Evolutionary conservation across 30 jellyfish, hydroid and myxozoan genomes (phyloP), one percentile per base, ranked within the genome.

Genomic region (Sanderia malayensis): DNA sequence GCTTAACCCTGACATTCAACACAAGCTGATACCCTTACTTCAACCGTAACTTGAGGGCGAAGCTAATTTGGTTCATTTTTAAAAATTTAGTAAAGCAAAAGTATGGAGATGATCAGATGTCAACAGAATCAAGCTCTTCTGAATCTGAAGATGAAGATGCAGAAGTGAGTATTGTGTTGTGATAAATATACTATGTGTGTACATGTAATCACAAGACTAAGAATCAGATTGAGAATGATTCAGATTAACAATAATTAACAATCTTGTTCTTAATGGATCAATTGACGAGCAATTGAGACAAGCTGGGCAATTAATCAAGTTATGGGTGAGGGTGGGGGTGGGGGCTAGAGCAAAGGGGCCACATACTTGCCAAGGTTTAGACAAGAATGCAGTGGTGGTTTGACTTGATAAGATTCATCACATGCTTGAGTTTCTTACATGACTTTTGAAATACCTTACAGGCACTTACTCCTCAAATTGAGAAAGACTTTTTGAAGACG

Each of bases 141-240:
- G 97, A 89, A 61, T 77, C 92, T 0, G 97, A 89, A 58, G 97
- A 89, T 81, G 97, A 89, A 49, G 82, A 82, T 47, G 97, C 97
- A 25, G 97, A 81, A 95, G 97, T 89, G 2, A 4, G 24, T 33
- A 4, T 59, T n/a, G n/a, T n/a, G n/a, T n/a, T n/a, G n/a, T n/a
- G n/a, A n/a, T n/a, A n/a, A n/a, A n/a, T n/a, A n/a, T n/a, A n/a
- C n/a, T n/a, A n/a, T n/a, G n/a, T n/a, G n/a, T n/a, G n/a, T n/a
- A n/a, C n/a, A n/a, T n/a, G n/a, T n/a, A n/a, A n/a, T n/a, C n/a
- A n/a, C n/a, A n/a, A n/a, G n/a, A n/a, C n/a, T n/a, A n/a, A n/a
- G n/a, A n/a, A n/a, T n/a, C n/a, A n/a, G n/a, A n/a, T n/a, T n/a
- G n/a, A n/a, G n/a, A n/a, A n/a, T n/a, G n/a, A n/a, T n/a, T n/a